phyloP scores from a whole-genome alignment of 2,113 vertebrate genomes.

The Podarcis raffonei region DNA sequence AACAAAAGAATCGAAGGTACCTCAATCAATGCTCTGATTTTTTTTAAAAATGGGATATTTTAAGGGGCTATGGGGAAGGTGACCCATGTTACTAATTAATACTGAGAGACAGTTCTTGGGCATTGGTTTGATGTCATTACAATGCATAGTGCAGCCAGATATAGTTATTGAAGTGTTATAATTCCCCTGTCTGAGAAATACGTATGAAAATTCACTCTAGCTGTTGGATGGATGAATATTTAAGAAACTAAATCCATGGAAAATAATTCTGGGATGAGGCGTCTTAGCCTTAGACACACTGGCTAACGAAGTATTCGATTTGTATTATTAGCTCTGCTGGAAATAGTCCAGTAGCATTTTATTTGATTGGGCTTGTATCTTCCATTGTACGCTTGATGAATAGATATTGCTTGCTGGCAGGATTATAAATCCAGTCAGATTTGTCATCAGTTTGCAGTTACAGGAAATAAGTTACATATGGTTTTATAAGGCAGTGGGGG shows the following conservation, averaged over 20 bases:
- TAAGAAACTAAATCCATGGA: neutral
- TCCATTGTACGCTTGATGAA: neutral
- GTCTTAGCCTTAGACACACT: neutral
- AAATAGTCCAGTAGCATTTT: conserved; percentile 20
- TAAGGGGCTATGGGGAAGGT: neutral
- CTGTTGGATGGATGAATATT: neutral
- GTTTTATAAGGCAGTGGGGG: conserved; percentile 19
- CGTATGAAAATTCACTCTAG: neutral
- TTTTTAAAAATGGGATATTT: neutral
- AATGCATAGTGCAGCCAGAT: neutral
- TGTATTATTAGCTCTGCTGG: conserved; percentile 27
- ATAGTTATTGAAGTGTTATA: neutral
- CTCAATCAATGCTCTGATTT: neutral
- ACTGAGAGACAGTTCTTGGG: neutral
- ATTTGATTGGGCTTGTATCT: conserved; percentile 10
- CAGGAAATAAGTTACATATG: conserved; percentile 17
- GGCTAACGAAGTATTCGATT: neutral
- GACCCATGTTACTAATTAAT: neutral
- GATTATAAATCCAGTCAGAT: conserved; percentile 22
- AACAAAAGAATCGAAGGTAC: neutral
- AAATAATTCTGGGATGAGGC: neutral
- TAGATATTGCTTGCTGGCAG: conserved; percentile 27
- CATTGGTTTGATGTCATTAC: neutral
- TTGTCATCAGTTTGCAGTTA: conserved; percentile 34
- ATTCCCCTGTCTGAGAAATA: neutral